Percentiles rank a stretch among this genome's conserved stretches.
These are phyloP conservation scores for Okamejei kenojei DNA, from an alignment of 2,797 vertebrate species.

Conservation along the genomic window DNA sequence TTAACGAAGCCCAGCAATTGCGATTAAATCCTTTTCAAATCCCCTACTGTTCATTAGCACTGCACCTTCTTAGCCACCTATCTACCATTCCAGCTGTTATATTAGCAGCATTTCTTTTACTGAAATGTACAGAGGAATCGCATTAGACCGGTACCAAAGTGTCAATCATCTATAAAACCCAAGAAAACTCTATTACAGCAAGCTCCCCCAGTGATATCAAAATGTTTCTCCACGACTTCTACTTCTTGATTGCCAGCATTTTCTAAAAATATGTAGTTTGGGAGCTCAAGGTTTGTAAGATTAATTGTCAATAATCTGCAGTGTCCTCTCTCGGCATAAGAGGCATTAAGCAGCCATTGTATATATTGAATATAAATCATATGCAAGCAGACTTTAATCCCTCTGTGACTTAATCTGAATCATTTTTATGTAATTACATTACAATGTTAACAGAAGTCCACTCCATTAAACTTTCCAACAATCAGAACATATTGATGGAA, in stretches of 20 bases:
- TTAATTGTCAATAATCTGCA: not conserved
- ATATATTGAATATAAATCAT: too few species aligned
- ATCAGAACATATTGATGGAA: not conserved
- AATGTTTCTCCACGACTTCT: not conserved
- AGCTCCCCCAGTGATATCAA: not conserved
- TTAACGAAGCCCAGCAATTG: not conserved
- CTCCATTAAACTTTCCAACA: not conserved
- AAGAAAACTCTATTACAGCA: not conserved
- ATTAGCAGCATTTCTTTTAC: not conserved
- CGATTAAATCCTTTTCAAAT: not conserved
- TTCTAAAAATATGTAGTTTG: not conserved
- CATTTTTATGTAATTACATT: too few species aligned
- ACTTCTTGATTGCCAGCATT: not conserved
- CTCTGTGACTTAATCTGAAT: not conserved
- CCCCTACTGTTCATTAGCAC: not conserved
- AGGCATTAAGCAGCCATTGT: not conserved
- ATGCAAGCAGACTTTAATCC: not conserved
- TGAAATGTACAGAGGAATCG: conserved; percentile 8
- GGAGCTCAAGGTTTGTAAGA: not conserved
- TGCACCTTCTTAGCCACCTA: not conserved
- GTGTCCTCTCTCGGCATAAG: too few species aligned
- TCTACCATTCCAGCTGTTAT: not conserved
- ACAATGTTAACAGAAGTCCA: not conserved
- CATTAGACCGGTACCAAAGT: not conserved
- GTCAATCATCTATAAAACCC: not conserved